Evolutionary conservation across 2,888 invertebrate species (phyloP).

Genomic region (Heliconius aoede): DNA sequence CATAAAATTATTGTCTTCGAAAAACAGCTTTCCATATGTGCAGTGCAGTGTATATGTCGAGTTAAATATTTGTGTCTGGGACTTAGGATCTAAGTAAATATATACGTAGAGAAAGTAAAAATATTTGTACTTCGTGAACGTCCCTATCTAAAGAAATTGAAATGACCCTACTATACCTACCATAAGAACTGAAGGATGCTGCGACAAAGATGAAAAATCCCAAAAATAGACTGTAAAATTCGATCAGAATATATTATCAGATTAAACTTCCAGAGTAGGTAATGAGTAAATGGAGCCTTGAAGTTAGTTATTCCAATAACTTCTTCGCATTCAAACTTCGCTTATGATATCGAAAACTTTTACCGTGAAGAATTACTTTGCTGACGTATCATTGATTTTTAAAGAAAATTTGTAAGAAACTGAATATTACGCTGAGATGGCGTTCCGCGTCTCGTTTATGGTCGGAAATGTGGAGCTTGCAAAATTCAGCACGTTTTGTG

Average conservation of each 20-base stretch:
- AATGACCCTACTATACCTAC: no score
- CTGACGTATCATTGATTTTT: conserved; percentile 44
- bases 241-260: conserved; percentile 38
- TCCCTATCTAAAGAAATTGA: no score
- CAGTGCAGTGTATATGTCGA: no score
- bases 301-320: conserved; percentile 49
- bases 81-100: no score
- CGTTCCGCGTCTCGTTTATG: not conserved
- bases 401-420: conserved; percentile 26
- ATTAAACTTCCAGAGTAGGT: conserved; percentile 43
- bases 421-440: conserved; percentile 22
- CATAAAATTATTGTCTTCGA: no score
- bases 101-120: no score
- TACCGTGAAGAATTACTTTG: conserved; percentile 36
- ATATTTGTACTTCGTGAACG: no score
- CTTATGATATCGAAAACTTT: conserved; percentile 46
- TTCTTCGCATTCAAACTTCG: conserved; percentile 49
- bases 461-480: conserved; percentile 11
- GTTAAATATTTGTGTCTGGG: no score
- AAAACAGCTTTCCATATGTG: no score
- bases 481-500: conserved; percentile 5
- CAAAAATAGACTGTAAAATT: conserved; percentile 6
- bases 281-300: conserved; percentile 46
- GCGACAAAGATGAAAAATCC: not conserved
- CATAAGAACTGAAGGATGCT: not conserved